Percentiles rank a stretch among this genome's conserved stretches.
phyloP scores from a whole-genome alignment of 1,140 invertebrate species.

The Mamestra configurata region DNA sequence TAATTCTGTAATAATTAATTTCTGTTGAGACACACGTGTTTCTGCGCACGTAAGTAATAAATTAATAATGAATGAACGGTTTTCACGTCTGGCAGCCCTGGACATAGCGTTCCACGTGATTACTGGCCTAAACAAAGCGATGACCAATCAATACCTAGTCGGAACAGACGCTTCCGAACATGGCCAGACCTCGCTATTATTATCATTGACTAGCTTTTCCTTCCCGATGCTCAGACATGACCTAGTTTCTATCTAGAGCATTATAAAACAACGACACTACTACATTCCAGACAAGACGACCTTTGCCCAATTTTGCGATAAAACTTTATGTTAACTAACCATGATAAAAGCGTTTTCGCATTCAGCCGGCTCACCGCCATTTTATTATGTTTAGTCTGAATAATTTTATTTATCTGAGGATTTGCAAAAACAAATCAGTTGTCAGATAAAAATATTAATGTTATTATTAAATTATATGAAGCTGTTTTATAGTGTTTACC shows the following conservation, averaged over 20 bases:
- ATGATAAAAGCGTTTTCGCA: constrained; percentile 19
- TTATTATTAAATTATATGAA: background rate
- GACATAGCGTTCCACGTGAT: constrained; percentile 12
- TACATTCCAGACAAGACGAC: constrained; percentile 34
- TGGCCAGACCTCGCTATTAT: constrained; percentile 20
- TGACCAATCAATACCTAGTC: constrained; percentile 22
- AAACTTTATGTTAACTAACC: constrained; percentile 18
- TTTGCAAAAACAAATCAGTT: constrained; percentile 46
- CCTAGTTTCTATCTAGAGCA: constrained; percentile 44
- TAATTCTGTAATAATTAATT: constrained; percentile 3
- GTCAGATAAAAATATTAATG: constrained; percentile 47
- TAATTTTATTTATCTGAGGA: constrained; percentile 13
- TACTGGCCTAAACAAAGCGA: constrained; percentile 14
- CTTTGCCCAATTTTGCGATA: constrained; percentile 33
- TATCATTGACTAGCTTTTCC: constrained; percentile 34
- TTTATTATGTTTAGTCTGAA: constrained; percentile 41
- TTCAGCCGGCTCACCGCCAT: background rate
- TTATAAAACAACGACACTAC: background rate
- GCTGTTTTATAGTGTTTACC: constrained; percentile 23
- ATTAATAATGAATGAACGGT: constrained; percentile 27
- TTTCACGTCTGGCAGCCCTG: constrained; percentile 16
- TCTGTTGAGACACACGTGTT: constrained; percentile 25
- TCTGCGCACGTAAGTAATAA: constrained; percentile 16
- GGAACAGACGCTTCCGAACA: constrained; percentile 16
- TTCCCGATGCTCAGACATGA: constrained; percentile 32